Percentiles rank a stretch among this genome's conserved stretches.
phyloP scores from a whole-genome alignment of 2,888 invertebrate species.

The Apamea monoglypha region DNA sequence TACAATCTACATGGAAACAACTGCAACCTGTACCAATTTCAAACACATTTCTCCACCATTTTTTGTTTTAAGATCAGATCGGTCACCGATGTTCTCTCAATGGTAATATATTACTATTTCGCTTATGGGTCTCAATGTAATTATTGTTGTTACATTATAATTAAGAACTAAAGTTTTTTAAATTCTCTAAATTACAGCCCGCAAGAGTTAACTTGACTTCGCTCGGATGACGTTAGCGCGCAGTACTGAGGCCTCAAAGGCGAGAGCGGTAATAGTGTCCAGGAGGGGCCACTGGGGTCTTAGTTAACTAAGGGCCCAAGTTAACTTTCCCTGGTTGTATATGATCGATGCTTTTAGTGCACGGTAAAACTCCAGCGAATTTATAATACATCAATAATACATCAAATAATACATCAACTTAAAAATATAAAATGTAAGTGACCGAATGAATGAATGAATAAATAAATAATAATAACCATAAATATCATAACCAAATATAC shows the following conservation, averaged over 20 bases:
- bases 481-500: constrained; percentile 63
- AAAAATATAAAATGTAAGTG: background rate
- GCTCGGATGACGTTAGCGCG: no score
- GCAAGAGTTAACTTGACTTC: no score
- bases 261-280: background rate
- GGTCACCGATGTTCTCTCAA: background rate
- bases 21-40: background rate
- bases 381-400: no score
- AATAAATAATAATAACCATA: background rate
- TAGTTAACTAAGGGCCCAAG: no score
- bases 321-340: no score
- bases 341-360: background rate
- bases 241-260: background rate
- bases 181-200: no score
- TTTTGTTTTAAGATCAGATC: background rate
- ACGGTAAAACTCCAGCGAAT: background rate
- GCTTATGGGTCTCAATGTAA: background rate
- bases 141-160: background rate
- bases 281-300: no score
- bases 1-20: background rate
- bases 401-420: no score
- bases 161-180: background rate
- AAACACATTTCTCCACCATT: background rate
- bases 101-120: background rate
- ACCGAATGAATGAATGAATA: background rate